Evolutionary conservation across 2,797 vertebrate species (phyloP).

Genomic region (Rousettus madagascariensis): DNA sequence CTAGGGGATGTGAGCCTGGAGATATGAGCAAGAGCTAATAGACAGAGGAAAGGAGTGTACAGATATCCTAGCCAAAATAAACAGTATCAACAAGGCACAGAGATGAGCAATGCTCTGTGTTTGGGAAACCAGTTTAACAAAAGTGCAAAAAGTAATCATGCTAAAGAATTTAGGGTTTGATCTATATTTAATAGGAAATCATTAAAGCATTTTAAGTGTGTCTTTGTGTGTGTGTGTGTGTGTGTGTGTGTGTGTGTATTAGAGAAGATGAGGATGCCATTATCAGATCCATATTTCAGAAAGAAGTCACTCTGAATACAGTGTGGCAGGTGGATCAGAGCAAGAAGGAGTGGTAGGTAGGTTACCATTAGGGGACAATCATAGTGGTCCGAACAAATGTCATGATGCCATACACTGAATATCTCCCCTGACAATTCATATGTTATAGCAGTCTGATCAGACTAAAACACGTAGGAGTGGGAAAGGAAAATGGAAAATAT

Average conservation of each 20-base stretch:
- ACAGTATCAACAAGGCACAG: background rate
- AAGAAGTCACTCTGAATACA: background rate
- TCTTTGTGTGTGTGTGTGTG: background rate
- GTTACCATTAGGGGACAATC: background rate
- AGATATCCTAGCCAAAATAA: background rate
- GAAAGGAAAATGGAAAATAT: background rate
- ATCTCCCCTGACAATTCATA: background rate
- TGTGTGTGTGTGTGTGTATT: background rate
- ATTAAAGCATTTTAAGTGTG: background rate
- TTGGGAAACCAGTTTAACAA: background rate
- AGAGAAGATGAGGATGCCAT: background rate
- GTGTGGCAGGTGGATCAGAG: background rate
- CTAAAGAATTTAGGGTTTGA: background rate
- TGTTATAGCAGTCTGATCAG: background rate
- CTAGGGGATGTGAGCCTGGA: background rate
- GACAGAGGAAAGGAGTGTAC: background rate
- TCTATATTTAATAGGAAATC: background rate
- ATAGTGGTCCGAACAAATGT: background rate
- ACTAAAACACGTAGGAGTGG: background rate
- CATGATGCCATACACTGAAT: background rate
- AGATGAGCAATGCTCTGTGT: background rate
- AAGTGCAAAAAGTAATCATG: background rate
- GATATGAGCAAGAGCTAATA: background rate
- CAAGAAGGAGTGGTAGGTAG: background rate
- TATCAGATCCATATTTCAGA: background rate